Evolutionary conservation across 2,888 invertebrate genomes (phyloP), one percentile per base, ranked within the genome.

Genomic region (Troides helena): DNA sequence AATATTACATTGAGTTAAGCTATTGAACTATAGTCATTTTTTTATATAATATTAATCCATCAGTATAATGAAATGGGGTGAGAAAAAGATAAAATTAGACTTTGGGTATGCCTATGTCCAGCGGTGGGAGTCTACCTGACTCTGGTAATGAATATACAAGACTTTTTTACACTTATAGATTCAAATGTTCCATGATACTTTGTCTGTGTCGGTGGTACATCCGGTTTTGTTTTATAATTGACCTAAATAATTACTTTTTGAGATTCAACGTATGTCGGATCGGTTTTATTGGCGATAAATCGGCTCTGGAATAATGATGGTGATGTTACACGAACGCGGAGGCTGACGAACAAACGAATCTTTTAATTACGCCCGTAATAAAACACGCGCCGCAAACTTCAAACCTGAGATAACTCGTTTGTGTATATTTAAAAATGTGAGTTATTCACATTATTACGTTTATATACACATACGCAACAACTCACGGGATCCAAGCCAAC

Each of bases 281-380:
- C 72, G 76, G 75, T 77, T 85, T 84, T 81, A 85, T 81, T 79
- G 78, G 73, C 83, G 59, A 68, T 83, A 84, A 82, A 85, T 84
- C 77, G 77, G 72, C 73, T 73, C 43, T 43, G 10, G 77, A 81
- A 79, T 18, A 21, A 3, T 23, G 62, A 67, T 53, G 21, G 62
- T 67, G 67, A 67, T 67, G 61, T 39, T 67, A 56, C 43, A 12
- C 67, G 61, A 1, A 58, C n/a, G 18, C 21, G 17, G 21, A 46
- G 25, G 58, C 50, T 39, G 21, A 64, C 59, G 53, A n/a, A 53
- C 53, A 53, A 53, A 53, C 18, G 46, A 43, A 30, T 77, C 81
- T 30, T 30, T 79, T 81, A 82, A 80, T 78, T 74, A 76, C 76
- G 73, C 73, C 72, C 66, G 79, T 77, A 80, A 81, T 81, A 81